Evolutionary conservation across 2,888 invertebrate species (phyloP), one percentile per base, ranked within the genome.

Genomic region (Peribatodes rhomboidaria): DNA sequence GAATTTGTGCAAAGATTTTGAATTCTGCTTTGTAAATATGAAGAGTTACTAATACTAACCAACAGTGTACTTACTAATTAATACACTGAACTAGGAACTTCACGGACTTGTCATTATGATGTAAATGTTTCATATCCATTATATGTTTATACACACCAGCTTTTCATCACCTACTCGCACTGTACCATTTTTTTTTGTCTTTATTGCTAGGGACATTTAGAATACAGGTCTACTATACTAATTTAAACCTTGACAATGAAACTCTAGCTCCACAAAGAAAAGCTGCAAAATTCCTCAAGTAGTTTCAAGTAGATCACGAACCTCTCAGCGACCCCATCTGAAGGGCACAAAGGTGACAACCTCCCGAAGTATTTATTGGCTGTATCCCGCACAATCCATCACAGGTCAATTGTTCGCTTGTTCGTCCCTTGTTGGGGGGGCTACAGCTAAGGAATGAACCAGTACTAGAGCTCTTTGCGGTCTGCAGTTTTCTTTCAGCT

Each of bases 321-420:
- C 61, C 68, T 67, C 62, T 53, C 42, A 53, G 58, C 59, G 37
- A 58, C 64, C 65, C 69, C 66, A 61, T 50, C 50, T 58, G 33
- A 49, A 59, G 20, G 50, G 63, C 22, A 65, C 68, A 68, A 70
- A 85, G 85, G 86, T 82, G 87, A 85, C 84, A 84, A 78, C 74
- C 70, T 77, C 74, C 87, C 85, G 85, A 84, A 85, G 85, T 77
- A 76, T 86, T 82, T 86, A 88, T 87, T 88, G 87, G 86, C 85
- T 79, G 85, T 82, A 83, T 87, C 83, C 81, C 78, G 75, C 76
- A 85, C 92, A 86, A 92, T 92, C 85, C 89, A 91, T 92, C 91
- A 92, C 84, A 79, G 83, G 77, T 73, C 78, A 82, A 87, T 87
- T 89, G 89, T 89, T 84, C 84, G 84, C 84, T 77, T 37, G 65